Evolutionary conservation across 2,797 vertebrate species (phyloP).

Genomic region (Malurus leucopterus): DNA sequence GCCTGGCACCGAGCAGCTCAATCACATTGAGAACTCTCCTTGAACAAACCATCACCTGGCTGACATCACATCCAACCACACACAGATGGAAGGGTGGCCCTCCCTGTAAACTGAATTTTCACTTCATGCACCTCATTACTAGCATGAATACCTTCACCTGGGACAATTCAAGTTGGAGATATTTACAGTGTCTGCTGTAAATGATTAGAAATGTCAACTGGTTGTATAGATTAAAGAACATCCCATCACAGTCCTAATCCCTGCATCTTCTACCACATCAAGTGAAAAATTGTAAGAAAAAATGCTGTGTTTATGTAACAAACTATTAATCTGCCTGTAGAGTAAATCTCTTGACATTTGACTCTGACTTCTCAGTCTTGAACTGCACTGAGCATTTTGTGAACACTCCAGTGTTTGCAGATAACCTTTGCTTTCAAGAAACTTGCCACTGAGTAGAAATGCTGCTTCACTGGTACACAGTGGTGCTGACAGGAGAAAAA

Average conservation of each 20-base stretch:
- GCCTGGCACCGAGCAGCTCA: not conserved
- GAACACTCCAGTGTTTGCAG: not conserved
- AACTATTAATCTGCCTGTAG: not conserved
- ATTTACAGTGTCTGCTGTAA: fast-evolving
- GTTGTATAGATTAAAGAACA: not conserved
- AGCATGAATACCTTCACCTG: not conserved
- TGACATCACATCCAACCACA: not conserved
- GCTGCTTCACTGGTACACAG: not conserved
- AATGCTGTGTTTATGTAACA: not conserved
- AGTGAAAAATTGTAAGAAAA: not conserved
- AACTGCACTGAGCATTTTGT: not conserved
- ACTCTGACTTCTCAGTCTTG: not conserved
- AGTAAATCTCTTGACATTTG: not conserved
- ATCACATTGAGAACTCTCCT: not conserved
- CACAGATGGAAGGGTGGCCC: fast-evolving
- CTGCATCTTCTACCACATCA: not conserved
- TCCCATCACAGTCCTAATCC: not conserved
- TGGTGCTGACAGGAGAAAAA: not conserved
- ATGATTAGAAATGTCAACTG: not conserved
- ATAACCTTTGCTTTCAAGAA: not conserved
- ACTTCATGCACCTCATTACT: not conserved
- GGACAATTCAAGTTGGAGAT: not conserved
- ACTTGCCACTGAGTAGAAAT: not conserved
- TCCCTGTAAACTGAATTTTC: not conserved
- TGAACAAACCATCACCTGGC: not conserved